Evolutionary conservation across 2,113 vertebrate genomes (phyloP).

Genomic region (Cyanoramphus novaezelandiae): DNA sequence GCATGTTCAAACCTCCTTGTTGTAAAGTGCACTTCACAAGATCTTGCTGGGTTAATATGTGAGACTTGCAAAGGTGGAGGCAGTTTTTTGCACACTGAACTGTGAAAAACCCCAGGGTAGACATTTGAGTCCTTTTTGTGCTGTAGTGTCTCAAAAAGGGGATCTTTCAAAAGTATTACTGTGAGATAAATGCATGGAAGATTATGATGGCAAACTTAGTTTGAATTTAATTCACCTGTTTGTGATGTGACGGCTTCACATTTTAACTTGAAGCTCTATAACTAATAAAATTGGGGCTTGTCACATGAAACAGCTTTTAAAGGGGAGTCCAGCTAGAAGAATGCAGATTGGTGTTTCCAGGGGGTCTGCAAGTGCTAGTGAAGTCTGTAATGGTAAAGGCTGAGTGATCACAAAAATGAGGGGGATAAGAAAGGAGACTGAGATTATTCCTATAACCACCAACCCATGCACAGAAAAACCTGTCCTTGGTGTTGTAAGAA

Average conservation of each 20-base stretch:
- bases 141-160: not conserved
- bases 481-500: not conserved
- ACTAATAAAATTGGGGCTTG: not conserved
- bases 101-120: not conserved
- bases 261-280: not conserved
- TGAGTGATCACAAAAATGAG: not conserved
- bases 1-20: not conserved
- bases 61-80: not conserved
- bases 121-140: not conserved
- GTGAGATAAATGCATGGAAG: not conserved
- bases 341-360: not conserved
- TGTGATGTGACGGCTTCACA: not conserved
- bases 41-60: not conserved
- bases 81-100: not conserved
- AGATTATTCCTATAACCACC: not conserved
- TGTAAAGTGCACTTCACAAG: not conserved
- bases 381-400: not conserved
- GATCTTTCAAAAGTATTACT: not conserved
- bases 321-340: not conserved
- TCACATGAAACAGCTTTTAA: not conserved
- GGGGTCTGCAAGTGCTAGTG: not conserved
- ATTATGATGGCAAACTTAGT: not conserved
- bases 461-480: not conserved
- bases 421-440: not conserved
- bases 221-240: not conserved